A percentile compares a stretch with the other conserved stretches of the same genome.
Conservation (phyloP, 2,888 invertebrate genomes). For the Cheilosia vernalis region DNA sequence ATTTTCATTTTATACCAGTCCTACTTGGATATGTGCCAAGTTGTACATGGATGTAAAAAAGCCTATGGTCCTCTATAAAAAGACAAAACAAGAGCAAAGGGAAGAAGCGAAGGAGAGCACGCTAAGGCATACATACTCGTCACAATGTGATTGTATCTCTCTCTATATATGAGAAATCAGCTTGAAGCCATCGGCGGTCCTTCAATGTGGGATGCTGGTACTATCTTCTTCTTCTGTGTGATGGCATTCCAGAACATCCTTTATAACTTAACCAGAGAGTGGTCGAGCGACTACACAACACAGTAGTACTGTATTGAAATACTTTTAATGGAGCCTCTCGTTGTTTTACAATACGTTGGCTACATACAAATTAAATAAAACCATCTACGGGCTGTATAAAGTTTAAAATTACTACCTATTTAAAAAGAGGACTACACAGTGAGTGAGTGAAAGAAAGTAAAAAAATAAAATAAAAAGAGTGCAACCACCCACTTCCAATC, state of each 20-base stretch:
- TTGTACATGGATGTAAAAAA: conserved; percentile 12
- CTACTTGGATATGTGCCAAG: not conserved
- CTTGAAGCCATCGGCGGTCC: conserved; percentile 63
- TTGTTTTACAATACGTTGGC: conserved; percentile 39
- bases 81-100: conserved; percentile 47
- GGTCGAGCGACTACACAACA: conserved; percentile 58
- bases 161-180: conserved; percentile 58
- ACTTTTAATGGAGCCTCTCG: conserved; percentile 41
- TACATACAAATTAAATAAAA: conserved; percentile 23
- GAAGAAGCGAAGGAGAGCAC: conserved; percentile 44
- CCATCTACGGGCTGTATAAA: conserved; percentile 16
- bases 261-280: conserved; percentile 73
- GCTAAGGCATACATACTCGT: conserved; percentile 29
- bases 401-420: not conserved
- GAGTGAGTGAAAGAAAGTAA: conserved; percentile 19
- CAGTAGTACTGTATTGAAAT: conserved; percentile 42
- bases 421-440: conserved; percentile 5
- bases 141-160: not conserved
- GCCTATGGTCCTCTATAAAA: conserved; percentile 33
- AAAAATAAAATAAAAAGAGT: conserved; percentile 11
- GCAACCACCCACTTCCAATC: conserved; percentile 51
- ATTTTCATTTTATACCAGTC: conserved; percentile 63
- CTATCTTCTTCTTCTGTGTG: conserved; percentile 55
- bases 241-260: conserved; percentile 74
- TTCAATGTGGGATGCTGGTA: conserved; percentile 65